A percentile compares a stretch with the other conserved stretches of the same genome.
Evolutionary conservation across 2,797 vertebrate genomes (phyloP).

Genomic region (Girardinus metallicus): DNA sequence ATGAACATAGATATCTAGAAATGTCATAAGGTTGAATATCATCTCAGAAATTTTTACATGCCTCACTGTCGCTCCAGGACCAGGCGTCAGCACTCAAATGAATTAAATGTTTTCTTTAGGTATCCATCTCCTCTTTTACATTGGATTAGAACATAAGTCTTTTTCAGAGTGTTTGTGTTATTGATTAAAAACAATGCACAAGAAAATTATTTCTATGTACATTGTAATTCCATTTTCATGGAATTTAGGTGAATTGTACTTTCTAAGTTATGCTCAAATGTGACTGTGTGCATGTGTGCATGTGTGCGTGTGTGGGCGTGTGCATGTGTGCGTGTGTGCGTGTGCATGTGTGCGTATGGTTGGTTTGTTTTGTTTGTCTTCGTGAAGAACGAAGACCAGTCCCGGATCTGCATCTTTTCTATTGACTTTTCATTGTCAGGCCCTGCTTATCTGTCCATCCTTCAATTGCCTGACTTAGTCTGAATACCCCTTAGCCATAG

Average conservation of each 20-base stretch:
- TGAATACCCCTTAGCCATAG: background rate
- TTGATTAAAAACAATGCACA: background rate
- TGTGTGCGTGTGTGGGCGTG: too few species aligned
- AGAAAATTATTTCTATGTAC: background rate
- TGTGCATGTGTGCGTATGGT: background rate
- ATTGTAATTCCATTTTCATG: background rate
- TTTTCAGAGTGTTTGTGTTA: background rate
- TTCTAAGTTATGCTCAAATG: background rate
- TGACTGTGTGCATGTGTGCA: background rate
- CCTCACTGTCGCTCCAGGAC: background rate
- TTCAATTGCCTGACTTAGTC: background rate
- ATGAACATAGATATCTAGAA: background rate
- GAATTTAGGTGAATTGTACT: background rate
- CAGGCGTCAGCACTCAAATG: background rate
- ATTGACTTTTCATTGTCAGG: background rate
- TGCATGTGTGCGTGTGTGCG: accelerated
- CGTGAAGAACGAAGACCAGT: background rate
- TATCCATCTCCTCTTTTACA: background rate
- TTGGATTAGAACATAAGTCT: background rate
- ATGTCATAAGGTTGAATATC: background rate
- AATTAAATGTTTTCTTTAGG: background rate
- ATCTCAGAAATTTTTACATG: background rate
- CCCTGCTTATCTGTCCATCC: background rate
- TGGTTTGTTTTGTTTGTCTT: background rate
- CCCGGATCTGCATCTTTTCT: background rate